Base-by-base conservation (phyloP, 2,797 vertebrate species). In the Carapus acus region DNA sequence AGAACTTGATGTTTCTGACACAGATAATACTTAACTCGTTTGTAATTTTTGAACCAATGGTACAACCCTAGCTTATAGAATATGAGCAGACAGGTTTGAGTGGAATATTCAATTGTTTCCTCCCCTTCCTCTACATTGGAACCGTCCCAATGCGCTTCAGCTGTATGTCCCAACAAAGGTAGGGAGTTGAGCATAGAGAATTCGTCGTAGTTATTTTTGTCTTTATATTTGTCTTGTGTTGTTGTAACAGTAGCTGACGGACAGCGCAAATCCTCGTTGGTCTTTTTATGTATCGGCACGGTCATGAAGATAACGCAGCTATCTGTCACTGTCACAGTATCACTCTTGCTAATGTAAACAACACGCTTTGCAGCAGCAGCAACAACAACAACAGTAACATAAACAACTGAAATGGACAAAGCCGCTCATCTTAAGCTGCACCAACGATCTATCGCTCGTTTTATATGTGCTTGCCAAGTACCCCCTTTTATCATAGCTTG, bases 321-420 rank as follows among this genome's bases (percentile, higher is more conserved):
- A 22, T 13, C 34, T 36, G 19, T 45, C 18, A 7, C 22, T 65
- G 36, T 37, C 43, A 54, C 1, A 16, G 29, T 2, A 3, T 4
- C 3, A 3, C n/a, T 47, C 29, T 27, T 67, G 51, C 62, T 65
- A 70, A 58, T 62, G 77, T 78, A 72, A 82, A 78, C 73, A 81
- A 62, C 9, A 67, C 67, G n/a, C n/a, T n/a, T n/a, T 68, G 73
- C 20, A 29, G 11, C 6, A 11, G 27, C 6, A 29, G 27, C 27
- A 29, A 29, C n/a, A n/a, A n/a, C n/a, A n/a, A n/a, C n/a, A n/a
- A n/a, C n/a, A n/a, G n/a, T n/a, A n/a, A n/a, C n/a, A n/a, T n/a
- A n/a, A n/a, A n/a, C n/a, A n/a, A n/a, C n/a, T n/a, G n/a, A n/a
- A n/a, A n/a, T n/a, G n/a, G n/a, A n/a, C n/a, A n/a, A n/a, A n/a